Conservation (phyloP, 2,113 vertebrate genomes). For the Egretta garzetta region DNA sequence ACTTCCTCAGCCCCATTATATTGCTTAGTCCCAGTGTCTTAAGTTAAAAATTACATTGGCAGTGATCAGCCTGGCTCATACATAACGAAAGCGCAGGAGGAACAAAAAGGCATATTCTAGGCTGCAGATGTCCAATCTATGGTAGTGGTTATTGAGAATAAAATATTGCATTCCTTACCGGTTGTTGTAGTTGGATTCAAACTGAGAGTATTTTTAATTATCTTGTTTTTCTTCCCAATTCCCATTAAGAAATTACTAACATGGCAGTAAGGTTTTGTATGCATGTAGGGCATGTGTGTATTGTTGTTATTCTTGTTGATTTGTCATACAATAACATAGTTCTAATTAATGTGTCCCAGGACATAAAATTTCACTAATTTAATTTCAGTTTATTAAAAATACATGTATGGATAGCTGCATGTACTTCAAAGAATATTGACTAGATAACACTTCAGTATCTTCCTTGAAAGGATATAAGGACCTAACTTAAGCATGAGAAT, state of each 20-base stretch:
- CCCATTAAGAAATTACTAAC: not conserved
- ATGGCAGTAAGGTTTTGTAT: not conserved
- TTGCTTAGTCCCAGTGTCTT: not conserved
- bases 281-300: not conserved
- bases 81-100: not conserved
- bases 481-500: not conserved
- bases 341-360: not conserved
- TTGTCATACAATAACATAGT: not conserved
- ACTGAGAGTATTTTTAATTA: not conserved
- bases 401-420: not conserved
- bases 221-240: not conserved
- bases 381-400: not conserved
- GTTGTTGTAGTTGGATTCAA: not conserved
- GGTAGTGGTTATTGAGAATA: not conserved
- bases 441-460: not conserved
- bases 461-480: not conserved
- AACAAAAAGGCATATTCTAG: not conserved
- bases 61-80: not conserved
- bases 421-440: not conserved
- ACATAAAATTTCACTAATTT: not conserved
- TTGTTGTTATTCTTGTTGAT: not conserved
- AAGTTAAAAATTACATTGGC: not conserved
- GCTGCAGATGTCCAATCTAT: not conserved
- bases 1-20: fast-evolving
- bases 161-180: not conserved